Evolutionary conservation across 1,140 invertebrate species (phyloP), one percentile per base, ranked within the genome.

Genomic region (Gonioctena quinquepunctata): DNA sequence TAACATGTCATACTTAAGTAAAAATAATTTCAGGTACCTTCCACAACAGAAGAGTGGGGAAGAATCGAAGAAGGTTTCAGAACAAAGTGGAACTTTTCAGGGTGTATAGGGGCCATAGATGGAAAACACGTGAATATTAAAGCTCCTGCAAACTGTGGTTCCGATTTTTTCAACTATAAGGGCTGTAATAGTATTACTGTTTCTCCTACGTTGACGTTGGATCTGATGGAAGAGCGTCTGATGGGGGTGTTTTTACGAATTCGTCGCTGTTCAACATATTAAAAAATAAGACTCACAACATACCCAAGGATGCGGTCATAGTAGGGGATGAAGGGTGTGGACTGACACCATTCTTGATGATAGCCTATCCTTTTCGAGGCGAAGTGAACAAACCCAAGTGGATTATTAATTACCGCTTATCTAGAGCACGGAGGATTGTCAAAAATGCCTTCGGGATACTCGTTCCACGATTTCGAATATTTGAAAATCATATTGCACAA

Each of bases 361-460:
- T 27, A 27, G 16, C 52, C n/a, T n/a, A n/a, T 2, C 23, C 19
- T 6, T 19, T 25, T 21, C 5, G 4, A 19, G 5, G 16, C 4
- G 13, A 13, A 21, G 2, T n/a, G n/a, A 61, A 13, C 5, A 26
- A 19, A 16, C 7, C 1, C 16, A 8, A 61, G 16, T 66, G 57
- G 63, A 69, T 80, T 77, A 70, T 73, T 28, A 73, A 73, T 26
- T 73, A 70, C 26, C 42, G 71, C 6, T 64, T 70, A 64, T 67
- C 57, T 25, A 16, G 67, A n/a, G 67, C 62, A 21, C 68, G 82
- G 57, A 57, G 81, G 27, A 79, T 82, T 5, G 76, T 85, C 7
- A 84, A 87, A 75, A 86, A 85, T 77, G 79, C 78, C 1, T 87
- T 86, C 77, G 84, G 84, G 2, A 85, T 86, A 23, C 59, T 86